Evolutionary conservation across 2,888 invertebrate genomes (phyloP).

Genomic region (Heliconius hortense): DNA sequence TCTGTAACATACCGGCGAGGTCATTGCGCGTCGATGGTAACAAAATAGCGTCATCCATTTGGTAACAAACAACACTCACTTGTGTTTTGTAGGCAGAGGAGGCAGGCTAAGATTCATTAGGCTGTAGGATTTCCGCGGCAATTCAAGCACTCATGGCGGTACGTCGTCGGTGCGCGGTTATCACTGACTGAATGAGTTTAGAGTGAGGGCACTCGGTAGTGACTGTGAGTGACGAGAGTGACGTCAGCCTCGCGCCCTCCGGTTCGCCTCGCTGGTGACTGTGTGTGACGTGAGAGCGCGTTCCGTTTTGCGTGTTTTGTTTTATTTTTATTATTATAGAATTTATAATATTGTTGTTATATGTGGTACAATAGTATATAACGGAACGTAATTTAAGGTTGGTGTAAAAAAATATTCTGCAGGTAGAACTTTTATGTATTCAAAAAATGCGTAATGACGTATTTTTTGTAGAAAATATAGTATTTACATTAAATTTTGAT

Average conservation of each 20-base stretch:
- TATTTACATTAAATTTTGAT: no score
- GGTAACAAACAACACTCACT: constrained; percentile 56
- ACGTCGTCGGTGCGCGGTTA: constrained; percentile 68
- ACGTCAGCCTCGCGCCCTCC: constrained; percentile 42
- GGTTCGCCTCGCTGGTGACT: constrained; percentile 29
- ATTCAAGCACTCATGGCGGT: constrained; percentile 67
- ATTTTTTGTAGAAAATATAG: no score
- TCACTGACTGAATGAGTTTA: constrained; percentile 57
- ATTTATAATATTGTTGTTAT: neutral
- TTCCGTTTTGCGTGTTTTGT: constrained; percentile 27
- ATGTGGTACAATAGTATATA: neutral
- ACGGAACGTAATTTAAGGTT: constrained; percentile 3
- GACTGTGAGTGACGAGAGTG: constrained; percentile 39
- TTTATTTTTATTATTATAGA: neutral
- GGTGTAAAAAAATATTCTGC: neutral
- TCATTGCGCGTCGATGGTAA: constrained; percentile 51
- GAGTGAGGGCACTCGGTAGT: constrained; percentile 37
- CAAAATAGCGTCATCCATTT: neutral
- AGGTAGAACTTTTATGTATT: neutral
- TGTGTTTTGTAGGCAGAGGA: constrained; percentile 66
- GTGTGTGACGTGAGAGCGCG: constrained; percentile 33
- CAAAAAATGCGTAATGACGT: no score
- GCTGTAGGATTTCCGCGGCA: constrained; percentile 59
- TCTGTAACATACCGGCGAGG: constrained; percentile 76
- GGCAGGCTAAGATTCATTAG: constrained; percentile 73